Evolutionary conservation across 2,888 invertebrate species (phyloP), one percentile per base, ranked within the genome.

Genomic region (Polydrusus cervinus): DNA sequence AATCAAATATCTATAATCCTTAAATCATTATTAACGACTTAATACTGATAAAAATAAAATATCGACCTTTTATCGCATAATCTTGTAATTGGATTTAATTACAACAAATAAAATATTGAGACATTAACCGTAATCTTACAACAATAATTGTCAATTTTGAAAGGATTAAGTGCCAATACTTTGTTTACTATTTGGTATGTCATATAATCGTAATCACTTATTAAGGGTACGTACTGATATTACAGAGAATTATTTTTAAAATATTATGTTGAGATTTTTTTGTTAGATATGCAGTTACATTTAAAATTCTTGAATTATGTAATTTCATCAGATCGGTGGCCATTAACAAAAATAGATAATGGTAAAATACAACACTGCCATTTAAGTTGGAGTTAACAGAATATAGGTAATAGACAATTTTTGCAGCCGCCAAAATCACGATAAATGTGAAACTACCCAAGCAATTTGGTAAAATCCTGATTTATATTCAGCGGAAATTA

Each of bases 41-140:
- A 75, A 78, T 69, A 68, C 74, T 66, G 78, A 78, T 78, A 78
- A 78, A 40, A 70, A 53, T 61, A 68, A 74, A 75, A 75, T 60
- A 68, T 67, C 75, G 55, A 67, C 14, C 16, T 49, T 73, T 78
- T 80, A 78, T 76, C 74, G 66, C 20, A n/a, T 62, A 72, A 75
- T 77, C 78, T 71, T 78, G 78, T 78, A 78, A 78, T 78, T 78
- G 75, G 66, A 55, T 72, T 61, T 78, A 78, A 78, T 78, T 78
- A 77, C 74, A 70, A 70, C 71, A 68, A 45, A 75, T 70, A 78
- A 75, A 78, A 75, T 69, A 69, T 69, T 77, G 72, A 69, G 70
- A 70, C 71, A 75, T 75, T 75, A 69, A 74, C 66, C 40, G 73
- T 73, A 68, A 73, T 74, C 66, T 69, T 68, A 45, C 40, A 71